These are phyloP conservation scores for Lophius piscatorius DNA, from an alignment of 2,113 vertebrate genomes.

Conservation along the genomic window DNA sequence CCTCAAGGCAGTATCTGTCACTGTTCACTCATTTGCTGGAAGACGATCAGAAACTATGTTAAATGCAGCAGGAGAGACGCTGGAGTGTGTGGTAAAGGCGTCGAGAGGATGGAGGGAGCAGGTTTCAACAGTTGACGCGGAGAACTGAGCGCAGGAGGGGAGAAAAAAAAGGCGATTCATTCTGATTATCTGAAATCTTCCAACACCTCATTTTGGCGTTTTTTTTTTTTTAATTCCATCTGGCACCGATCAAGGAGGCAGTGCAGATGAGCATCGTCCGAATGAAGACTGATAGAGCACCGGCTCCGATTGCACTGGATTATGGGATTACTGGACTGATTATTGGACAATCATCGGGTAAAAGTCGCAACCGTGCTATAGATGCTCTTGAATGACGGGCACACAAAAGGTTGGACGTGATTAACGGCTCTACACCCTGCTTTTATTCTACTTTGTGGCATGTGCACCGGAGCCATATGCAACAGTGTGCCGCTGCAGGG, in stretches of 20 bases:
- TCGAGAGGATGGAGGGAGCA: constrained; percentile 79
- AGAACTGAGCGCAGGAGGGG: constrained; percentile 69
- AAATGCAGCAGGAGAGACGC: constrained; percentile 92
- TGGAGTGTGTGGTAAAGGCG: constrained; percentile 63
- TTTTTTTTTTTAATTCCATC: constrained; percentile 5
- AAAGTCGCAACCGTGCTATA: constrained; percentile 69
- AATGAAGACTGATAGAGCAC: constrained; percentile 67
- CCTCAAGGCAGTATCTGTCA: constrained; percentile 80
- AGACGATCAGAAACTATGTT: constrained; percentile 93
- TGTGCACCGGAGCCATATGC: constrained; percentile 65
- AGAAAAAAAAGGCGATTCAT: constrained; percentile 73
- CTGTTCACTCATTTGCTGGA: constrained; percentile 86
- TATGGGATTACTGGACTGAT: constrained; percentile 79
- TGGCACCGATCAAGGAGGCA: constrained; percentile 37
- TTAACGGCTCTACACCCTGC: constrained; percentile 47
- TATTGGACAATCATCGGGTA: constrained; percentile 74
- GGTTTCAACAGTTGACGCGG: constrained; percentile 80
- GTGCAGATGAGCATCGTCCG: constrained; percentile 59
- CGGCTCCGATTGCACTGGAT: constrained; percentile 76
- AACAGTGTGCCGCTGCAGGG: constrained; percentile 80
- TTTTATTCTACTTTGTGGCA: constrained; percentile 66
- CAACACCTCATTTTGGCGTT: constrained; percentile 29
- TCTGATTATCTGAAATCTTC: constrained; percentile 72
- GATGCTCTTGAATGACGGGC: constrained; percentile 74
- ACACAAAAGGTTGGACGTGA: constrained; percentile 67